Evolutionary conservation across 2,113 vertebrate genomes (phyloP).

Genomic region (Petaurus breviceps): DNA sequence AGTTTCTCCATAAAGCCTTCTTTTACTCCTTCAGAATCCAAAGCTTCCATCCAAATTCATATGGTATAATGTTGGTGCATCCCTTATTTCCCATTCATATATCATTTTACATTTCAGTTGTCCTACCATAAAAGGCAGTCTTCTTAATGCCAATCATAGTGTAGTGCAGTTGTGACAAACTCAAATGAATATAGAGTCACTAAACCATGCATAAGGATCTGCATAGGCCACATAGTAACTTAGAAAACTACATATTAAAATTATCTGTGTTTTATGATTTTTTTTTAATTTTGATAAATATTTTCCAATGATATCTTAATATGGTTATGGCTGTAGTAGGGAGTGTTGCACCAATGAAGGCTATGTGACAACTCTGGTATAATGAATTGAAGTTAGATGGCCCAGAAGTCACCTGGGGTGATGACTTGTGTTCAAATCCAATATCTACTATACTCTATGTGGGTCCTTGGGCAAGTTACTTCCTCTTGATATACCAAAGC

Average conservation of each 20-base stretch:
- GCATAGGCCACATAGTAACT: neutral
- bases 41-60: neutral
- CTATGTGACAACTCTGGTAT: neutral
- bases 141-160: neutral
- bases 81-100: neutral
- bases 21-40: neutral
- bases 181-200: neutral
- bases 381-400: neutral
- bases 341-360: neutral
- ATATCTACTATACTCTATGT: neutral
- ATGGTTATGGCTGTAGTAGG: neutral
- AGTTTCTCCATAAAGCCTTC: neutral
- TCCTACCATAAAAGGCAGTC: neutral
- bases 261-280: neutral
- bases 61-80: neutral
- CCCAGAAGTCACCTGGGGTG: neutral
- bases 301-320: neutral
- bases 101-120: neutral
- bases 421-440: neutral
- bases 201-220: neutral
- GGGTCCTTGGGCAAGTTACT: neutral
- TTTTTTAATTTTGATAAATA: neutral
- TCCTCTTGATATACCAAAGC: neutral
- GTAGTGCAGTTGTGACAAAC: neutral
- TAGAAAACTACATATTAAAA: neutral